Percentiles rank a stretch among this genome's conserved stretches.
Conservation (phyloP, 2,113 vertebrate genomes). For the Sorex fumeus region DNA sequence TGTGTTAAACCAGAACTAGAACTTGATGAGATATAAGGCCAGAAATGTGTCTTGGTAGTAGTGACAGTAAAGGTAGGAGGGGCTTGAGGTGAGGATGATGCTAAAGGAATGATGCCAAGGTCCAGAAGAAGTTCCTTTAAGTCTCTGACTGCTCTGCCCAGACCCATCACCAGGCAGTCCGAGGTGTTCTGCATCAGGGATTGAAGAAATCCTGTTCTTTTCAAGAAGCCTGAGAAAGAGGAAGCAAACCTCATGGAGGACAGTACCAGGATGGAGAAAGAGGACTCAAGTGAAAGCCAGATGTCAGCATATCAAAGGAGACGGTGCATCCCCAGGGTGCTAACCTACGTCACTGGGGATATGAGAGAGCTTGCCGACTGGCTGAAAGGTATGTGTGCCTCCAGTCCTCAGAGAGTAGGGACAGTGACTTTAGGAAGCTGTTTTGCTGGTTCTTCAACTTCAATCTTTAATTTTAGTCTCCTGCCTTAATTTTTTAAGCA, state of each 20-base stretch:
- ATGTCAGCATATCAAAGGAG: constrained; percentile 66
- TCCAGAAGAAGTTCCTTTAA: not conserved
- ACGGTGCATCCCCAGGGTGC: constrained; percentile 77
- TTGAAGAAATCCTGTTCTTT: constrained; percentile 47
- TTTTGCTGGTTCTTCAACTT: not conserved
- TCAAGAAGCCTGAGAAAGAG: constrained; percentile 60
- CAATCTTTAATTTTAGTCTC: no score
- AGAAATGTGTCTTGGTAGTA: constrained; percentile 7
- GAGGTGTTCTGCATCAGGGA: not conserved
- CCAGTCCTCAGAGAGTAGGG: not conserved
- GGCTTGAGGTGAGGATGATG: not conserved
- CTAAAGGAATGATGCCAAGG: not conserved
- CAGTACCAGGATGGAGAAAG: constrained; percentile 75
- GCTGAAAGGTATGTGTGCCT: constrained; percentile 88
- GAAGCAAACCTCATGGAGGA: constrained; percentile 77
- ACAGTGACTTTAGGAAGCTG: not conserved
- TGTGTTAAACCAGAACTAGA: not conserved
- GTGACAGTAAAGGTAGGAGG: not conserved
- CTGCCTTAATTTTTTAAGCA: not conserved
- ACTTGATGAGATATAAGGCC: not conserved
- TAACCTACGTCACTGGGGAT: constrained; percentile 86
- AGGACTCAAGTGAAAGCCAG: constrained; percentile 76
- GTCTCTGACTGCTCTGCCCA: not conserved
- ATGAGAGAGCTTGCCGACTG: constrained; percentile 89
- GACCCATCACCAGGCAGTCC: not conserved